Conservation (phyloP, 1,140 invertebrate genomes). For the Drosophila nikananu region DNA sequence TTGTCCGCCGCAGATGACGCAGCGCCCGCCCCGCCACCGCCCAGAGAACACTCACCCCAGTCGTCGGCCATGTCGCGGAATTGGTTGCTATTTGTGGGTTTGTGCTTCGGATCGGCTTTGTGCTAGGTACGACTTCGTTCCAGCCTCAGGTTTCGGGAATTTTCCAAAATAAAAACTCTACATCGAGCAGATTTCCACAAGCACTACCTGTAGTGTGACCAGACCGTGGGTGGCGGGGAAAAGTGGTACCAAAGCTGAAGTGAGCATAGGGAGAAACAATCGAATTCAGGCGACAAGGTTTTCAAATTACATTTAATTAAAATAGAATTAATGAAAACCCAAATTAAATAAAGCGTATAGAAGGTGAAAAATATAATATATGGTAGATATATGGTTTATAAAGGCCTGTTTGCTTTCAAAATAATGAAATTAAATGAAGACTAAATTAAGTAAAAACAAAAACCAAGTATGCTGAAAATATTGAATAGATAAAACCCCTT, state of each 20-base stretch:
- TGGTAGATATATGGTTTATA: no score
- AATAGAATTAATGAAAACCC: not conserved
- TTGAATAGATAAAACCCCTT: no score
- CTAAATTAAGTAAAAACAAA: no score
- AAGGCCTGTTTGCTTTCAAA: no score
- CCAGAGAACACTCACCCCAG: conserved; percentile 73
- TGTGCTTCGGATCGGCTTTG: conserved; percentile 40
- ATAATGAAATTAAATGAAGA: no score
- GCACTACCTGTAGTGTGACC: conserved; percentile 21
- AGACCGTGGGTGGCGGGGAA: not conserved
- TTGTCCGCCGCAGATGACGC: conserved; percentile 60
- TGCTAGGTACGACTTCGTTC: conserved; percentile 38
- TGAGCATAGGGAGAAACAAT: not conserved
- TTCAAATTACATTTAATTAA: not conserved
- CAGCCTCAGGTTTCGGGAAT: conserved; percentile 51
- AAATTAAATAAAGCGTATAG: conserved; percentile 17
- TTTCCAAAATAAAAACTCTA: conserved; percentile 54
- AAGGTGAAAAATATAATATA: no score
- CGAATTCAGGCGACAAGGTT: not conserved
- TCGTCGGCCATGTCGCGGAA: conserved; percentile 75
- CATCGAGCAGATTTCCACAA: conserved; percentile 32
- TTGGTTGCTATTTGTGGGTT: conserved; percentile 33
- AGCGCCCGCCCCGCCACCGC: conserved; percentile 37
- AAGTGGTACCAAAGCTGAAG: not conserved
- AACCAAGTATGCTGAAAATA: no score